Base-by-base conservation (phyloP, 2,113 vertebrate genomes). In the Halichoerus grypus region DNA sequence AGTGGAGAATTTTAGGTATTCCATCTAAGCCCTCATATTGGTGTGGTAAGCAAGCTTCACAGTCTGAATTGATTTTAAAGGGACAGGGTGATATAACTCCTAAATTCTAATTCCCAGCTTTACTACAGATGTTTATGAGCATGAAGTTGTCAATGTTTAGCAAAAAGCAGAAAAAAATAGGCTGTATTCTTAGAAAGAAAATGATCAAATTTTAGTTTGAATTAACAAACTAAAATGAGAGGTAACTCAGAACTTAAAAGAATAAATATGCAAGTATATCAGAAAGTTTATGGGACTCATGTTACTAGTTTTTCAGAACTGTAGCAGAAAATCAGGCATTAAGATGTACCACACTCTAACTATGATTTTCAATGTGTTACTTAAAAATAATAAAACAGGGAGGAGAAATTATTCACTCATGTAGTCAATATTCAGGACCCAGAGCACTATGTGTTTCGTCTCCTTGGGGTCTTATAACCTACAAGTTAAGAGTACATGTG, bases 191-290 rank as follows among this genome's bases (percentile, higher is more conserved):
- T 83, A 81, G 81, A 92, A 84, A 91, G 19, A 82, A 87, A 86
- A n/a, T 6, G 18, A 71, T 91, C 24, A 51, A 36, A 36, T 69
- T 69, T 36, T 36, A n/a, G 71, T 96, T 95, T 63, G 81, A 90
- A 67, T 87, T 46, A 91, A 57, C 42, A 76, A 85, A 55, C 21
- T 76, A 69, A 74, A 94, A 74, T 72, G 19, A 87, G 3, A 79
- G 11, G n/a, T 16, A 90, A 74, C 57, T 91, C 39, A 91, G 18
- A 84, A 91, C 86, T 77, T 94, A 59, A 86, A 97, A 94, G 51
- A 31, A 57, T n/a, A 33, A 53, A 67, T 76, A 83, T 5, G 1
- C 0, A 72, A 82, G 42, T 33, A 26, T 80, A 21, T 94, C 59
- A 94, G 59, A 93, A 92, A 72, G 39, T 33, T 90, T 61, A 10